Conservation (phyloP, 92 coral and sea anemone genomes). For the Anthopleura xanthogrammica region DNA sequence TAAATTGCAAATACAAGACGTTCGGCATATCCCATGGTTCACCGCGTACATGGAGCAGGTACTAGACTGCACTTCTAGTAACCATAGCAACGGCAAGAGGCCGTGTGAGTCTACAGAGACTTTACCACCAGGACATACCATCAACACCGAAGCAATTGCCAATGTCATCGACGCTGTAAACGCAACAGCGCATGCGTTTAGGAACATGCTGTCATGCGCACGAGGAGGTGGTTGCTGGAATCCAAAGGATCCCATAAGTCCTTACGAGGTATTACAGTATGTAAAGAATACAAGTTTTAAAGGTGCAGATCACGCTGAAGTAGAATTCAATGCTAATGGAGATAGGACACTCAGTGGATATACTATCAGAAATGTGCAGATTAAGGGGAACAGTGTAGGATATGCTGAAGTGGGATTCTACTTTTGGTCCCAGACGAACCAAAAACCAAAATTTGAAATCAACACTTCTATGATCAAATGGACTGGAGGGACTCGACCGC, state of each 20-base stretch:
- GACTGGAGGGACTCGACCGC: slow-evolving; percentile 66
- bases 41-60: slow-evolving; percentile 51
- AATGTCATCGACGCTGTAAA: slow-evolving; percentile 84
- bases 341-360: slow-evolving; percentile 78
- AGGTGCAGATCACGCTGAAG: slow-evolving; percentile 53
- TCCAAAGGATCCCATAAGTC: slow-evolving; percentile 33
- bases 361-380: slow-evolving; percentile 68
- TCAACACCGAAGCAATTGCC: slow-evolving; percentile 58
- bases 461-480: slow-evolving; percentile 59
- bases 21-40: slow-evolving; percentile 67
- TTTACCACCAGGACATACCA: slow-evolving; percentile 26
- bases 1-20: slow-evolving; percentile 42
- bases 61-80: slow-evolving; percentile 52
- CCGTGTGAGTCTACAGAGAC: slow-evolving; percentile 55
- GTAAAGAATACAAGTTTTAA: slow-evolving; percentile 53
- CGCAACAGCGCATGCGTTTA: slow-evolving; percentile 72
- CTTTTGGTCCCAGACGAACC: slow-evolving; percentile 53
- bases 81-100: slow-evolving; percentile 7
- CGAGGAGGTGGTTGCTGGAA: slow-evolving; percentile 42
- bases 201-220: slow-evolving; percentile 59
- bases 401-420: slow-evolving; percentile 54
- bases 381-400: slow-evolving; percentile 21
- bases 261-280: slow-evolving; percentile 55
- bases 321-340: slow-evolving; percentile 72
- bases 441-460: slow-evolving; percentile 36